Evolutionary conservation across 2,888 invertebrate species (phyloP), one percentile per base, ranked within the genome.

Genomic region (Panorpa germanica): DNA sequence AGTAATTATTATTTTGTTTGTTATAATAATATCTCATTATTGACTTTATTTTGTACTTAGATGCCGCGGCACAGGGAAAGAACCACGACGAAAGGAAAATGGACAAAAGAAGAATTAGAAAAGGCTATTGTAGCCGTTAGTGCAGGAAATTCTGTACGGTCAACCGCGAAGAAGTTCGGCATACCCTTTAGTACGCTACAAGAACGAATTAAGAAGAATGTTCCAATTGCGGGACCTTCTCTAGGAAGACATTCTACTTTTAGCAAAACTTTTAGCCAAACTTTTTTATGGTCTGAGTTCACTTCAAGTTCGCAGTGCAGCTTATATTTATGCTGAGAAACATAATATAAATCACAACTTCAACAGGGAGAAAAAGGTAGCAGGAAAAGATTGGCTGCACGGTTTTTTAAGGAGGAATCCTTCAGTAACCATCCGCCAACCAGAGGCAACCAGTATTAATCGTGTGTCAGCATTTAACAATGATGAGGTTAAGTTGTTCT

Each of bases 371-470:
- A n/a, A n/a, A n/a, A n/a, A n/a, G n/a, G n/a, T n/a, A n/a, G n/a
- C n/a, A n/a, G 39, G 40, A 21, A 19, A 24, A 11, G 40, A 39
- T 33, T 41, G 40, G 38, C 29, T 40, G 6, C 16, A 37, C 20
- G 37, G 36, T 4, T 42, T 42, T 34, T 27, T 35, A 21, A 36
- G 21, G 12, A 40, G 41, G 36, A 37, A 43, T 34, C 29, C 27
- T 17, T 25, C n/a, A 35, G 32, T 44, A 29, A 32, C 39, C 32
- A 32, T 45, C 14, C 35, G 42, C 18, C 39, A 45, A 29, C 40
- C 44, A n/a, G 44, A 46, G 33, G 43, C 41, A 19, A 45, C 42
- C 3, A 44, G 42, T 29, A 35, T 47, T 7, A 43, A 43, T 31
- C 26, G 44, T 12, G 37, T 42, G 15, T 37, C 35, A 16, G 41